A percentile compares a stretch with the other conserved stretches of the same genome.
Evolutionary conservation across 2,888 invertebrate genomes (phyloP).

Genomic region (Leistus spinibarbis): DNA sequence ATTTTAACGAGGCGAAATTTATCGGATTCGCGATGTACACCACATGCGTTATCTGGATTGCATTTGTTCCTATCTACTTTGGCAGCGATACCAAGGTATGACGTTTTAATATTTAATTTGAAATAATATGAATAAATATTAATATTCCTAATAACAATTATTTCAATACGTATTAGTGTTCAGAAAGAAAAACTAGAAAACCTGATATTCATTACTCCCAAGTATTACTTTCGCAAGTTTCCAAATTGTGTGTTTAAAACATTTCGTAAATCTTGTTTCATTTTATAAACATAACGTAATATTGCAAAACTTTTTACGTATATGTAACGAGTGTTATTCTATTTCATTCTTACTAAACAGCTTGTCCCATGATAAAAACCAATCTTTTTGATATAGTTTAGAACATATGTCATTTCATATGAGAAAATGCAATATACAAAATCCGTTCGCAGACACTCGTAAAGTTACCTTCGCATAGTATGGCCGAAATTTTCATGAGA

Average conservation of each 20-base stretch:
- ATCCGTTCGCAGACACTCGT: neutral
- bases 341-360: neutral
- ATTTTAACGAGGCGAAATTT: constrained; percentile 78
- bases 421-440: neutral
- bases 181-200: too few species aligned
- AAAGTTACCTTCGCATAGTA: too few species aligned
- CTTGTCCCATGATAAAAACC: neutral
- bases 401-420: too few species aligned
- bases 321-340: neutral
- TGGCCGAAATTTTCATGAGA: neutral
- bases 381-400: neutral
- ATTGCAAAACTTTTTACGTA: neutral
- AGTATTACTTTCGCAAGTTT: neutral
- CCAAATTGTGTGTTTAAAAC: neutral
- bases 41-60: constrained; percentile 78
- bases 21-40: constrained; percentile 84
- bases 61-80: constrained; percentile 78
- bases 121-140: too few species aligned
- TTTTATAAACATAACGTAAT: too few species aligned
- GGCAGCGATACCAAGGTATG: constrained; percentile 69
- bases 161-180: too few species aligned
- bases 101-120: neutral
- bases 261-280: too few species aligned
- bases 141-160: too few species aligned
- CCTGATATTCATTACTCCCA: neutral